These are phyloP conservation scores for Coenobita brevimanus DNA, from an alignment of 1,140 invertebrate species.

Conservation along the genomic window DNA sequence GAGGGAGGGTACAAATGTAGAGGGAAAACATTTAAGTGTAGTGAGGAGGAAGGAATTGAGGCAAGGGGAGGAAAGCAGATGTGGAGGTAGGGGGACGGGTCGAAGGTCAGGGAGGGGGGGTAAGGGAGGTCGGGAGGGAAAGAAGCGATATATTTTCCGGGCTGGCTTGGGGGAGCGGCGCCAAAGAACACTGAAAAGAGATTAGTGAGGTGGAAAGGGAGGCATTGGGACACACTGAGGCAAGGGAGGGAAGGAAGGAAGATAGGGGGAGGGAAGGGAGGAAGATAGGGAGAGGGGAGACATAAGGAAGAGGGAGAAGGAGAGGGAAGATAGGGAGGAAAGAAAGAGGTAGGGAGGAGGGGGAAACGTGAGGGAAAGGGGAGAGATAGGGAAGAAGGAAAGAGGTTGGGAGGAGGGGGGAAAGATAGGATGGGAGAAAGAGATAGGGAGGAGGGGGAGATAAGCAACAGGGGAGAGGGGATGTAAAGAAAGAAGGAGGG, in stretches of 20 bases:
- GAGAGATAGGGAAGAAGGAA: too few relatives aligned
- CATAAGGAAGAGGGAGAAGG: too few relatives aligned
- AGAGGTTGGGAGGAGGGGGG: too few relatives aligned
- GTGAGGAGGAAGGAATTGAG: not conserved
- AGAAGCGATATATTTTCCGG: too few relatives aligned
- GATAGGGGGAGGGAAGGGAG: not conserved
- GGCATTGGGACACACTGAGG: too few relatives aligned
- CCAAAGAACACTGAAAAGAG: too few relatives aligned
- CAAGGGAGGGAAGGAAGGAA: not conserved
- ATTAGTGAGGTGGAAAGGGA: too few relatives aligned
- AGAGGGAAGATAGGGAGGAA: too few relatives aligned
- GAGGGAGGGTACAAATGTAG: not conserved
- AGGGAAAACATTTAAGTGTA: not conserved
- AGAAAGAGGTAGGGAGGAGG: too few relatives aligned
- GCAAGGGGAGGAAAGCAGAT: not conserved
- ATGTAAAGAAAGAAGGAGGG: not conserved
- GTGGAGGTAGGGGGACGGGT: not conserved
- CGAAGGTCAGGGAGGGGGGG: constrained; percentile 2
- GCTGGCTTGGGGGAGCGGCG: not conserved
- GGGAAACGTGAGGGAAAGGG: too few relatives aligned
- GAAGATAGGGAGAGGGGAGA: too few relatives aligned
- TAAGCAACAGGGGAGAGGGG: not conserved
- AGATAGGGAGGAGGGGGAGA: not conserved
- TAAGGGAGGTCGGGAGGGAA: not conserved
- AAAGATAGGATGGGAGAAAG: not conserved